A percentile compares a stretch with the other conserved stretches of the same genome.
Evolutionary conservation across 2,113 vertebrate species (phyloP).

Genomic region (Odontesthes bonariensis): DNA sequence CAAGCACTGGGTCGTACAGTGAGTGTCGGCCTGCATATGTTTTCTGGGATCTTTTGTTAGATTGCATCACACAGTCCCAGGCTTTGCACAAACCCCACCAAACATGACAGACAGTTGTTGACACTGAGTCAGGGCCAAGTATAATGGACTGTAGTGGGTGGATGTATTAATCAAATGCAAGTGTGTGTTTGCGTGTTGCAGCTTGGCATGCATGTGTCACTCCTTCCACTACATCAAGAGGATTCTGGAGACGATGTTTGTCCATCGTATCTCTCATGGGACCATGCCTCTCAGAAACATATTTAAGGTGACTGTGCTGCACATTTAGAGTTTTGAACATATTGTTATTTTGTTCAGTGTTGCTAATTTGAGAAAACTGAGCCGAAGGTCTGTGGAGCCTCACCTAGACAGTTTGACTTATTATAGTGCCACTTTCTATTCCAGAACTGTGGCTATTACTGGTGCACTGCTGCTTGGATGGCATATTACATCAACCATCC

Average conservation of each 20-base stretch:
- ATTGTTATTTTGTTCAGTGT: too few relatives aligned
- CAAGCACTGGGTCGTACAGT: slow-evolving; percentile 92
- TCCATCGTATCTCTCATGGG: slow-evolving; percentile 92
- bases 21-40: slow-evolving; percentile 74
- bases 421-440: slow-evolving; percentile 57
- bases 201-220: slow-evolving; percentile 91
- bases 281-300: slow-evolving; percentile 94
- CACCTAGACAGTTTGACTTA: slow-evolving; percentile 45
- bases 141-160: slow-evolving; percentile 4
- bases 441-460: slow-evolving; percentile 94
- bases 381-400: not conserved
- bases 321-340: not conserved
- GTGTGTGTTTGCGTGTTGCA: slow-evolving; percentile 59
- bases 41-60: slow-evolving; percentile 17
- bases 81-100: slow-evolving; percentile 32
- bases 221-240: slow-evolving; percentile 92
- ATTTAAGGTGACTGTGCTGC: slow-evolving; percentile 84
- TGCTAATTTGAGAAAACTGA: not conserved
- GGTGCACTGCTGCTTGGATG: slow-evolving; percentile 94
- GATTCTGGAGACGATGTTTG: slow-evolving; percentile 90
- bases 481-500: slow-evolving; percentile 97
- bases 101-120: slow-evolving; percentile 29
- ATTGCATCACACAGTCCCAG: slow-evolving; percentile 26
- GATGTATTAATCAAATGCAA: slow-evolving; percentile 35
- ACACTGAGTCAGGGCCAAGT: slow-evolving; percentile 50